Evolutionary conservation across 2,113 vertebrate genomes (phyloP).

Genomic region (Lampris megalopsis): DNA sequence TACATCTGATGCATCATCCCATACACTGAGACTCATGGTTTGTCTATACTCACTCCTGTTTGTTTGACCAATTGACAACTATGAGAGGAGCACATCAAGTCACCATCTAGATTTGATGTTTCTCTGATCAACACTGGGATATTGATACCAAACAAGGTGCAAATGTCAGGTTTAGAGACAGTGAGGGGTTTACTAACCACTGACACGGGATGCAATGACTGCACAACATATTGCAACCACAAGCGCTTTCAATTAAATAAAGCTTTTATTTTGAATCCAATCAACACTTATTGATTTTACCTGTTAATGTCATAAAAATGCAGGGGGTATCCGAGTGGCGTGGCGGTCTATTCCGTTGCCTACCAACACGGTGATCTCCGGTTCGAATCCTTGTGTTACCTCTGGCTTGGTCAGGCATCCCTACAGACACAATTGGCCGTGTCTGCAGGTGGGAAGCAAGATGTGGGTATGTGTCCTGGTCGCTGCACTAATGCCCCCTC

Average conservation of each 20-base stretch:
- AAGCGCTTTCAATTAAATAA: neutral
- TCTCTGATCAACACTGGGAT: neutral
- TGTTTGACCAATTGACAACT: conserved; percentile 30
- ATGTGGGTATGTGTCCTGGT: no score
- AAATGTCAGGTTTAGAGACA: conserved; percentile 6
- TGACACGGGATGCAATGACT: neutral
- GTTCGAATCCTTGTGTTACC: no score
- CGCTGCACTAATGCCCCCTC: no score
- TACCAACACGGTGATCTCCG: no score
- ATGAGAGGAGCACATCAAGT: conserved; percentile 15
- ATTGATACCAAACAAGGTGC: conserved; percentile 16
- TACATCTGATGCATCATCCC: conserved; percentile 22
- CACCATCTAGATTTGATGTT: conserved; percentile 7
- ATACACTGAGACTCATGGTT: conserved; percentile 13
- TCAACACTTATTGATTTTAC: no score
- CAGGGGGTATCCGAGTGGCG: no score
- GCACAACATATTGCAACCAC: conserved; percentile 26
- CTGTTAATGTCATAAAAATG: no score
- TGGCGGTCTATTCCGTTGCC: no score
- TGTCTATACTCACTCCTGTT: conserved; percentile 27
- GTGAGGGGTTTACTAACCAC: neutral
- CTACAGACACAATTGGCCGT: no score
- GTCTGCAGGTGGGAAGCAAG: no score
- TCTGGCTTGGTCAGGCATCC: no score
- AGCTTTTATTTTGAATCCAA: no score